Conservation (phyloP, 1,140 invertebrate genomes). For the Saxidomus purpurata region DNA sequence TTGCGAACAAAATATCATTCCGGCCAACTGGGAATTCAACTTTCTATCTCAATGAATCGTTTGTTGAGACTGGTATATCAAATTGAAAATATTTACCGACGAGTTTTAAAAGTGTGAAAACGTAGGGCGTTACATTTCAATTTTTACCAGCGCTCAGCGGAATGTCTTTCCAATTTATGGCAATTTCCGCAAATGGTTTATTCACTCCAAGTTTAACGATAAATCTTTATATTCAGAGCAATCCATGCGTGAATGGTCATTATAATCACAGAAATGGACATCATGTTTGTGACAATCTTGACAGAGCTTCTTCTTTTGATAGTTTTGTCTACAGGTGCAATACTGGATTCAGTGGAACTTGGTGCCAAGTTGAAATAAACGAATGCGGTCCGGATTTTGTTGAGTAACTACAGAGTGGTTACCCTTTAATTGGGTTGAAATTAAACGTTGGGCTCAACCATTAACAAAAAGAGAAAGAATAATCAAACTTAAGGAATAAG, state of each 20-base stretch:
- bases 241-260: constrained; percentile 60
- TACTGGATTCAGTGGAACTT: constrained; percentile 48
- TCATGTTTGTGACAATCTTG: not conserved
- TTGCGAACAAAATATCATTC: not conserved
- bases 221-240: constrained; percentile 24
- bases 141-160: not conserved
- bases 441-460: not conserved
- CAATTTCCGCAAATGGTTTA: not conserved
- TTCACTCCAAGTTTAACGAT: constrained; percentile 32
- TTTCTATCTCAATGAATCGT: not conserved
- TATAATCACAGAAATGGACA: not conserved
- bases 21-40: not conserved
- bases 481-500: no score
- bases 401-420: not conserved
- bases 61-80: no score
- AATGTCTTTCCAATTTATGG: constrained; percentile 8
- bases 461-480: no score
- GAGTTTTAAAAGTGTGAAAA: not conserved
- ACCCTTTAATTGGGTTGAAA: constrained; percentile 41
- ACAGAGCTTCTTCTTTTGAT: constrained; percentile 34
- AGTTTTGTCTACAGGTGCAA: constrained; percentile 46
- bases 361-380: constrained; percentile 52
- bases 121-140: not conserved
- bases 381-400: constrained; percentile 22
- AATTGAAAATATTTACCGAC: not conserved